Evolutionary conservation across 1,140 invertebrate genomes (phyloP), one percentile per base, ranked within the genome.

Genomic region (Vanessa tameamea): DNA sequence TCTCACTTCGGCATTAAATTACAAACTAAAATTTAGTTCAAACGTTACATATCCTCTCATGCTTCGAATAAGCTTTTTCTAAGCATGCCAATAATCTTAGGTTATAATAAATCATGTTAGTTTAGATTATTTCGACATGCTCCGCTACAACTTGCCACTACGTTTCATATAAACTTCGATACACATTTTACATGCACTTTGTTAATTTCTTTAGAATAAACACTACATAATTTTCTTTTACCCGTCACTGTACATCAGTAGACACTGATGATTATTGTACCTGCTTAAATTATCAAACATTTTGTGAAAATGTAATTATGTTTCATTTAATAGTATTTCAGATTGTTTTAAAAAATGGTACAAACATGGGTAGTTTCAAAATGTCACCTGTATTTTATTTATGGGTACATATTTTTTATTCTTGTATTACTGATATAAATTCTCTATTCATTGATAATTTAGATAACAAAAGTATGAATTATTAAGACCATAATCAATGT

Each of bases 111-210:
- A 43, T 37, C 26, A 47, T 69, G 66, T 69, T 69, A 69, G 66
- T 69, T 55, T 31, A 50, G 55, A 43, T 68, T 68, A 59, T 61
- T 47, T 61, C 43, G 73, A 65, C 78, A 80, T 80, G 78, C 78
- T 66, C 31, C 48, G 37, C 59, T 76, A 79, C 57, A 64, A 47
- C 48, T 72, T 57, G 55, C 55, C 50, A 76, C 78, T 76, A 75
- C 64, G 26, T 37, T 14, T 61, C 9, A 43, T 16, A 48, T 16
- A 57, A 57, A 50, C 50, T 51, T 53, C n/a, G 47, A 31, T 64
- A 47, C 13, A 64, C 8, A 50, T 59, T 64, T 72, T 13, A 53
- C 75, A 75, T 78, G 76, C 73, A 68, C 23, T 55, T 48, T 75
- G 69, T 80, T 80, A 78, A 69, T 72, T 57, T 78, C 1, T 16